Evolutionary conservation across 2,797 vertebrate species (phyloP).

Genomic region (Gadopsis marmoratus): DNA sequence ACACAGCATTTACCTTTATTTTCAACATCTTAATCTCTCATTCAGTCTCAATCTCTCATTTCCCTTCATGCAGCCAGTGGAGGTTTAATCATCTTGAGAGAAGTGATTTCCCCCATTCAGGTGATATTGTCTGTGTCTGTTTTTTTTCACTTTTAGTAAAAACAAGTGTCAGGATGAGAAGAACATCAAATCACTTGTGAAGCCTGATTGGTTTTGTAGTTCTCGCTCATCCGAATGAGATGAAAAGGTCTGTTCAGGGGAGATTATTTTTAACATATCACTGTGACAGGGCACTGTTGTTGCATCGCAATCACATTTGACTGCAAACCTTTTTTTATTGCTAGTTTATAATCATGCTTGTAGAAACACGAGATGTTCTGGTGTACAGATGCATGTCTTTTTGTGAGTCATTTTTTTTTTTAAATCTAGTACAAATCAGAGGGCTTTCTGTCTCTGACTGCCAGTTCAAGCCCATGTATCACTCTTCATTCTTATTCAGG

Average conservation of each 20-base stretch:
- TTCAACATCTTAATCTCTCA: background rate
- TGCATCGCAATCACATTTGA: conserved; percentile 1
- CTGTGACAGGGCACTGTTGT: background rate
- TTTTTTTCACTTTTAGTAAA: background rate
- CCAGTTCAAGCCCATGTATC: background rate
- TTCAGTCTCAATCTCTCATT: background rate
- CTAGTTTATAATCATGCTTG: background rate
- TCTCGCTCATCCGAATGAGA: conserved; percentile 1
- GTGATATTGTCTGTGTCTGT: background rate
- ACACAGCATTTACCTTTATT: background rate
- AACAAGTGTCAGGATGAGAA: conserved; percentile 28
- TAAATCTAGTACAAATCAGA: background rate
- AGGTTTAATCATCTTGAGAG: conserved; percentile 3
- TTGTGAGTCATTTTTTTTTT: background rate
- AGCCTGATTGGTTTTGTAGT: conserved; percentile 1
- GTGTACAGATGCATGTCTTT: background rate
- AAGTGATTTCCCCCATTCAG: background rate
- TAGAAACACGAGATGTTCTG: background rate
- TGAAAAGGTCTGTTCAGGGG: background rate
- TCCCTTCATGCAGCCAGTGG: background rate
- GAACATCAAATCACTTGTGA: conserved; percentile 15
- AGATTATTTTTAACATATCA: conserved; percentile 19
- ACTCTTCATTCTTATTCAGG: conserved; percentile 8
- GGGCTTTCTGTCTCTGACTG: background rate
- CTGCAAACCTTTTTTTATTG: background rate